phyloP scores from a whole-genome alignment of 2,888 invertebrate genomes.

The Cerceris ruficornis region DNA sequence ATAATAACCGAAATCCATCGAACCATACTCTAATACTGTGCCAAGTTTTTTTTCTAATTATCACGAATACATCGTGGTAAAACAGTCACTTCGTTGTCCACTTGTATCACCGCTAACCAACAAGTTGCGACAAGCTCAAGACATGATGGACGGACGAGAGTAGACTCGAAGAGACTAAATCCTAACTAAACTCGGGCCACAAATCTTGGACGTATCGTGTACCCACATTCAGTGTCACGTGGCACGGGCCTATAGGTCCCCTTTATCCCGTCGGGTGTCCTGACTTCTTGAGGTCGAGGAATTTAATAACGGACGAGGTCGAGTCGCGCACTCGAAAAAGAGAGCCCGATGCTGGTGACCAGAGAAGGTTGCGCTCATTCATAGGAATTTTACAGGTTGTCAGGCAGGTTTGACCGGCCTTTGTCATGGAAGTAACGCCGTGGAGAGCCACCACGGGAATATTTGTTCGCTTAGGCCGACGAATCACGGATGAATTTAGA shows the following conservation, averaged over 20 bases:
- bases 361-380: constrained; percentile 75
- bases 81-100: too few relatives aligned
- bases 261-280: constrained; percentile 39
- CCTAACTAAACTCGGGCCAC: neutral
- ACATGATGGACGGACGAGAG: too few relatives aligned
- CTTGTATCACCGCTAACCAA: too few relatives aligned
- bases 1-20: too few relatives aligned
- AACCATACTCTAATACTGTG: too few relatives aligned
- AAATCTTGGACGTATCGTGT: constrained; percentile 1
- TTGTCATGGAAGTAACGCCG: constrained; percentile 72
- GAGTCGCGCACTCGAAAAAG: constrained; percentile 58
- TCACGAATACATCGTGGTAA: too few relatives aligned
- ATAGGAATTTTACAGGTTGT: constrained; percentile 79
- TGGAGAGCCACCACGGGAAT: constrained; percentile 48
- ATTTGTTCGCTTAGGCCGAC: constrained; percentile 56
- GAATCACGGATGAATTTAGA: constrained; percentile 67
- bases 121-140: too few relatives aligned
- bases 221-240: constrained; percentile 55
- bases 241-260: constrained; percentile 36
- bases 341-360: constrained; percentile 58
- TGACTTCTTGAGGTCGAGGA: constrained; percentile 65
- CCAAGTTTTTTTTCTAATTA: too few relatives aligned
- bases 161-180: neutral
- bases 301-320: constrained; percentile 72
- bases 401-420: constrained; percentile 78